Evolutionary conservation across 2,113 vertebrate genomes (phyloP), one percentile per base, ranked within the genome.

Genomic region (Haemorhous mexicanus): DNA sequence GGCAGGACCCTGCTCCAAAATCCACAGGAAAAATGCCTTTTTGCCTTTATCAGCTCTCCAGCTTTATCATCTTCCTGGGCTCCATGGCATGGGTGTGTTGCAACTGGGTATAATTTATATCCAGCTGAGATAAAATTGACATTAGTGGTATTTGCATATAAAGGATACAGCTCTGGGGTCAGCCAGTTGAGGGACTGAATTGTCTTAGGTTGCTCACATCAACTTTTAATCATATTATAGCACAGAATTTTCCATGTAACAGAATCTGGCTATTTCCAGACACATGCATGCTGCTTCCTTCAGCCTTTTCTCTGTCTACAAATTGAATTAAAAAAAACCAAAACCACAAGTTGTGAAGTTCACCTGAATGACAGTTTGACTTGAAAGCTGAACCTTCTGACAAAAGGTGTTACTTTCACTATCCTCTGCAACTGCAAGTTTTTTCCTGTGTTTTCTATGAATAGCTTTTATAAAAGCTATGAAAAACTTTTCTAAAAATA

Each of bases 61-160:
- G 32, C 12, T 37, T 61, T 64, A 87, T 68, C 46, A 50, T 32
- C 47, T 63, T 84, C 39, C 50, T 35, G 17, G 50, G 24, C 17
- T 75, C 49, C 52, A 15, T 2, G 16, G 56, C 52, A 69, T 1
- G 2, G 16, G 11, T n/a, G 50, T 39, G 33, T 19, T 62, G 7
- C 22, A 74, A 47, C 26, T 33, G 64, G 61, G 62, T 58, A 44
- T 53, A 77, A 79, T 86, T 90, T 53, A 69, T 41, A 80, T 32
- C 59, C 73, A 83, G 68, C 52, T 64, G 91, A 87, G 77, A 59
- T 72, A 87, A 86, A 93, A 92, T 39, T 93, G 61, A 87, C 84
- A 37, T 67, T 59, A 56, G 56, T 63, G 84, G 37, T 55, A 92
- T 91, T 90, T 79, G 41, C 30, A 59, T 58, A 61, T 24, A 4